Evolutionary conservation across 2,113 vertebrate species (phyloP).

Genomic region (Tursiops truncatus): DNA sequence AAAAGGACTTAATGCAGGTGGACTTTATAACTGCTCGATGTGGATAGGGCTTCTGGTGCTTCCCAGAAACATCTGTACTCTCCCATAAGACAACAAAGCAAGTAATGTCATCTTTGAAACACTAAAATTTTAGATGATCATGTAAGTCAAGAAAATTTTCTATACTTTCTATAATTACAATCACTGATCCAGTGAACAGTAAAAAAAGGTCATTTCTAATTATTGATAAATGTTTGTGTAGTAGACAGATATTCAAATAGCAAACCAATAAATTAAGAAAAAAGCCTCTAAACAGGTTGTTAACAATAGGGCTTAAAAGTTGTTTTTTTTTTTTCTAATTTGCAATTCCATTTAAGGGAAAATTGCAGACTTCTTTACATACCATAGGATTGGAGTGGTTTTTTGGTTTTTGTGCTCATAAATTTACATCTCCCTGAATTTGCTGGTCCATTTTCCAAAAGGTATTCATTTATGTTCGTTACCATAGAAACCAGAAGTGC

Average conservation of each 20-base stretch:
- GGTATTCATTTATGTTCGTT: slow-evolving; percentile 76
- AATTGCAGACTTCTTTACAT: slow-evolving; percentile 33
- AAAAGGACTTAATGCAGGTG: neutral
- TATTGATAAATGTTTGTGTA: neutral
- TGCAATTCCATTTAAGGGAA: neutral
- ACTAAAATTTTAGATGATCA: neutral
- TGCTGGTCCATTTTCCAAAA: slow-evolving; percentile 67
- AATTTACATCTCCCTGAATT: slow-evolving; percentile 75
- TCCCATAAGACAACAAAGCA: neutral
- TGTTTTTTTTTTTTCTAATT: neutral
- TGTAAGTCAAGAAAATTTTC: neutral
- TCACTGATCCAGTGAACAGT: neutral
- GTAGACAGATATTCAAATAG: neutral
- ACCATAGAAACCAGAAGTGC: slow-evolving; percentile 78
- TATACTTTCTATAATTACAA: neutral
- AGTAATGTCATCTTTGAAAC: neutral
- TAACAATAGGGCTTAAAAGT: neutral
- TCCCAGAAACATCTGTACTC: neutral
- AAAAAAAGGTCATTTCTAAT: neutral
- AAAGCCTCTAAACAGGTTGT: neutral
- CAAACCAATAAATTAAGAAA: neutral
- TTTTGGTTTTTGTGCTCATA: slow-evolving; percentile 59
- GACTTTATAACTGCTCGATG: neutral
- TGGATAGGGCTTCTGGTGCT: neutral
- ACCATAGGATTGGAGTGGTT: neutral